Percentiles rank a stretch among this genome's conserved stretches.
These are phyloP conservation scores for Calonectris borealis DNA, from an alignment of 2,113 vertebrate species.

Conservation along the genomic window DNA sequence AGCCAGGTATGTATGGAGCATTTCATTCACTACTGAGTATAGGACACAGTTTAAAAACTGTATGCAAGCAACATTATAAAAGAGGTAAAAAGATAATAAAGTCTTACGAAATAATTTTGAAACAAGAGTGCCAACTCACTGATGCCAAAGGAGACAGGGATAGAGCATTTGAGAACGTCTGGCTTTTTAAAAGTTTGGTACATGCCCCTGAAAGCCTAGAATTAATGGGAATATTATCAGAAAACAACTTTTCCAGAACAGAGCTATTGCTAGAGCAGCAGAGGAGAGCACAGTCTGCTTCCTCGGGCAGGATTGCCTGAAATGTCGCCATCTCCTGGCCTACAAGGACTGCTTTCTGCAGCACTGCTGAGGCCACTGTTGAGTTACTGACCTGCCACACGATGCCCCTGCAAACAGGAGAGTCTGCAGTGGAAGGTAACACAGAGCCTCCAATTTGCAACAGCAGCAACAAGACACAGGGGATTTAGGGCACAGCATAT, in stretches of 20 bases:
- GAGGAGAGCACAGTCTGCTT: not conserved
- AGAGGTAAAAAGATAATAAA: not conserved
- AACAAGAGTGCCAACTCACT: not conserved
- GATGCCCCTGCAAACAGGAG: not conserved
- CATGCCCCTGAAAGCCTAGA: not conserved
- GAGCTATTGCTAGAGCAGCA: not conserved
- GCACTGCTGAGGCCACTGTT: not conserved
- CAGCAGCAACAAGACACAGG: not conserved
- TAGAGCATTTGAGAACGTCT: not conserved
- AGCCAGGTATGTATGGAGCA: not conserved
- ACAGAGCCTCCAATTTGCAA: no score
- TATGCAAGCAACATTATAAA: not conserved
- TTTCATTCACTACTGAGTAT: not conserved
- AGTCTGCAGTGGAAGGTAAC: accelerated
- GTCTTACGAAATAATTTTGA: not conserved
- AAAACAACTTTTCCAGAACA: not conserved
- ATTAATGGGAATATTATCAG: not conserved
- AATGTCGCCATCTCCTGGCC: not conserved
- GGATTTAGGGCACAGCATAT: not conserved
- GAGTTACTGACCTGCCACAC: not conserved
- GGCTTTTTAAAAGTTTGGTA: not conserved
- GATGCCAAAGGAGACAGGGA: not conserved
- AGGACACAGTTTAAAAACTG: not conserved
- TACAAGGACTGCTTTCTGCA: not conserved
- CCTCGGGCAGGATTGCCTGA: not conserved